Base-by-base conservation (phyloP, 2,113 vertebrate species). In the Zeus faber region DNA sequence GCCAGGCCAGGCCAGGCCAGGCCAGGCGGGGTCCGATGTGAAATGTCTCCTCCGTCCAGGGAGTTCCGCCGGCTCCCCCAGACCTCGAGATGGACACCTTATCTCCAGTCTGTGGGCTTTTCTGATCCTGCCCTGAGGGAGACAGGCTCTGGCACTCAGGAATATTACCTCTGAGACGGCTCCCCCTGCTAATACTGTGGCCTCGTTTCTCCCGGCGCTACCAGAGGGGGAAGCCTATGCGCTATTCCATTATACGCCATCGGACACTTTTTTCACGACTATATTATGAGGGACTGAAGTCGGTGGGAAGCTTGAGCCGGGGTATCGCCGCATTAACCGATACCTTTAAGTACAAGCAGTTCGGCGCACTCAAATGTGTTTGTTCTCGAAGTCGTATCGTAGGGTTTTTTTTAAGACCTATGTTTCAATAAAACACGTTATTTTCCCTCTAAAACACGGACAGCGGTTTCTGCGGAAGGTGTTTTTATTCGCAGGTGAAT, bases 91-190 rank as follows among this genome's bases (percentile, higher is more conserved):
- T 8, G 44, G 53, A 41, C 71, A 66, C 62, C 54, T 78, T 75
- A 70, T 79, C 67, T 79, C 21, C 59, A 49, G 71, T 65, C 61
- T 66, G 49, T 57, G 40, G 75, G 72, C 76, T 33, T 51, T 65
- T 52, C 33, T 76, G 57, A 58, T 71, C 59, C 37, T 33, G 67
- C 49, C 49, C 11, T 41, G 33, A 64, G 57, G 56, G 75, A 65
- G 50, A 20, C 29, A 10, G 60, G 43, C 64, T 74, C 61, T 58
- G 45, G 54, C 14, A 21, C 53, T 52, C 27, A 21, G 21, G 45
- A 66, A 59, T 46, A 68, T 69, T 67, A 63, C 53, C 50, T 68
- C 60, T 49, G 56, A 57, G 49, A 49, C 22, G 61, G 64, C 47
- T 65, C 49, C 48, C 70, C n/a, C n/a, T n/a, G n/a, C n/a, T n/a